A percentile compares a stretch with the other conserved stretches of the same genome.
Evolutionary conservation across 2,797 vertebrate species (phyloP).

Genomic region (Rhabdomys pumilio): DNA sequence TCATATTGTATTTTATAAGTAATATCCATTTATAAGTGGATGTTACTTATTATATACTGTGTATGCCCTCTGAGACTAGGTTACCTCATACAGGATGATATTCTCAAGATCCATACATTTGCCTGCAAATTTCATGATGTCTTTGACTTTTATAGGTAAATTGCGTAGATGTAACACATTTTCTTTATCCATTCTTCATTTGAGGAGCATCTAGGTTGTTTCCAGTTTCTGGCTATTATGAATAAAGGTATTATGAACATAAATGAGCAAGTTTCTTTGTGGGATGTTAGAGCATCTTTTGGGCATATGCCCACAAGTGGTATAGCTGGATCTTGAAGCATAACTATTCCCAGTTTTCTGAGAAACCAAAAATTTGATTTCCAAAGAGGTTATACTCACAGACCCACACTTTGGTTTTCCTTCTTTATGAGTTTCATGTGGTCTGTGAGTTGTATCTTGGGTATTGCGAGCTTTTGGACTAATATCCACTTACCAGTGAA

Average conservation of each 20-base stretch:
- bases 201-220: neutral
- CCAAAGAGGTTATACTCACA: neutral
- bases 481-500: no score
- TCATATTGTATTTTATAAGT: neutral
- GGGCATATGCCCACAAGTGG: neutral
- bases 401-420: no score
- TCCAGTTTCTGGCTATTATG: neutral
- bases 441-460: no score
- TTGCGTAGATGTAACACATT: neutral
- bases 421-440: no score
- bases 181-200: neutral
- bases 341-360: neutral
- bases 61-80: neutral
- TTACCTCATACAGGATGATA: neutral
- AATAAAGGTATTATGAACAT: neutral
- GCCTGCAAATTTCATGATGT: neutral
- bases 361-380: neutral
- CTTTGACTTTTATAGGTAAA: neutral
- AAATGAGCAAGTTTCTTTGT: neutral
- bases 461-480: no score
- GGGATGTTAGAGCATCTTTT: neutral
- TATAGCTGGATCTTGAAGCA: neutral
- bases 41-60: neutral
- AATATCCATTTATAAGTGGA: neutral
- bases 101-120: neutral